Conservation (phyloP, 2,113 vertebrate species). For the Nyctibius bracteatus region DNA sequence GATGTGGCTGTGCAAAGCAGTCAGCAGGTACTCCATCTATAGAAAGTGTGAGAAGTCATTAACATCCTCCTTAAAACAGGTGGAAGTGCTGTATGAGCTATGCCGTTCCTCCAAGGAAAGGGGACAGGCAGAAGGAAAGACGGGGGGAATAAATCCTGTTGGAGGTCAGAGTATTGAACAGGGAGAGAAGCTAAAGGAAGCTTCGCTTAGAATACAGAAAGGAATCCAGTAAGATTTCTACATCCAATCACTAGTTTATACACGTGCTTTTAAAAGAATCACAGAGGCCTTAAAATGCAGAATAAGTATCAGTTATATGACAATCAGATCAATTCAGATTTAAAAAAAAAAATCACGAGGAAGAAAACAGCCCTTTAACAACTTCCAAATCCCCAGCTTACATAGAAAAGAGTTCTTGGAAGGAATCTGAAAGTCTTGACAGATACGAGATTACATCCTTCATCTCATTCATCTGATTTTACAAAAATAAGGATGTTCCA, state of each 20-base stretch:
- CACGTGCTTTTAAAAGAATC: not conserved
- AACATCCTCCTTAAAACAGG: not conserved
- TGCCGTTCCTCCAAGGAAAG: not conserved
- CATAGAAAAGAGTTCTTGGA: not conserved
- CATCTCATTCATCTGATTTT: not conserved
- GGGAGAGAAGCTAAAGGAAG: not conserved
- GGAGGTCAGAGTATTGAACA: not conserved
- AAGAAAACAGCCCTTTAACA: not conserved
- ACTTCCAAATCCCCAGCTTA: not conserved
- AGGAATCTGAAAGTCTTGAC: not conserved
- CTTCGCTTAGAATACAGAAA: not conserved
- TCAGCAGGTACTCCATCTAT: not conserved
- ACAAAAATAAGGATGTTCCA: not conserved
- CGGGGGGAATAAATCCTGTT: not conserved
- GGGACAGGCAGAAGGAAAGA: not conserved
- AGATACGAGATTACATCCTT: not conserved
- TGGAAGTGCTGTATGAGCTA: not conserved
- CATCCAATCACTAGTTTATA: not conserved
- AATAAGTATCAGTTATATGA: not conserved
- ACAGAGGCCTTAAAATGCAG: not conserved
- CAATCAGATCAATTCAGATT: not conserved
- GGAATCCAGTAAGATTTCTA: not conserved
- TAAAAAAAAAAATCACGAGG: not conserved
- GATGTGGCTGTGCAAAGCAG: not conserved
- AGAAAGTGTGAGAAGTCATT: not conserved